Evolutionary conservation across 2,113 vertebrate species (phyloP).

Genomic region (Agelaius tricolor): DNA sequence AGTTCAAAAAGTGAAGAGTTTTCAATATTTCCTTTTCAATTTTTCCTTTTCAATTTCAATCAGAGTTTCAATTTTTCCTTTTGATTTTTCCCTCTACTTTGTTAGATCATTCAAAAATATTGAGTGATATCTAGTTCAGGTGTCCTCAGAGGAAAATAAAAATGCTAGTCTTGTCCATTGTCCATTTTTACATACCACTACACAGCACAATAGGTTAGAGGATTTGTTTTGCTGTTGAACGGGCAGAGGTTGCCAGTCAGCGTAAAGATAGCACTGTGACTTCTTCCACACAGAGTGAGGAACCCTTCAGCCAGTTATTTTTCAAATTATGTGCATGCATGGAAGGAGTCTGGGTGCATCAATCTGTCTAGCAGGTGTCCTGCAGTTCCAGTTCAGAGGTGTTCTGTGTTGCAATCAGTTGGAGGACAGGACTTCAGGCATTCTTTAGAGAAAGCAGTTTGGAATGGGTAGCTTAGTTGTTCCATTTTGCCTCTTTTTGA

Average conservation of each 20-base stretch:
- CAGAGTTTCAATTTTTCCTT: not conserved
- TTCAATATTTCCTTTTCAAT: not conserved
- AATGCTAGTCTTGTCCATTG: not conserved
- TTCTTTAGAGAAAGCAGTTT: not conserved
- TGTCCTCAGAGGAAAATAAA: not conserved
- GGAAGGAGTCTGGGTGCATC: not conserved
- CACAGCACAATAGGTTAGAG: not conserved
- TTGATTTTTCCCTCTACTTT: not conserved
- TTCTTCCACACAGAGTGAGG: not conserved
- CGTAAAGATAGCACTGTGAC: not conserved
- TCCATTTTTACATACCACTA: not conserved
- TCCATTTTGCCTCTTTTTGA: not conserved
- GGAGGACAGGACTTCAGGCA: not conserved
- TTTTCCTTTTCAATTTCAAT: not conserved
- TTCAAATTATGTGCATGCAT: not conserved
- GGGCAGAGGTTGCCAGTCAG: not conserved
- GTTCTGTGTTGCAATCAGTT: not conserved
- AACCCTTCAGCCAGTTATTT: not conserved
- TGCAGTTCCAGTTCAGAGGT: not conserved
- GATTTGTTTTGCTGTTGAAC: not conserved
- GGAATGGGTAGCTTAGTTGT: not conserved
- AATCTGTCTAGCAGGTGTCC: not conserved
- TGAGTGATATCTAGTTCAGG: not conserved
- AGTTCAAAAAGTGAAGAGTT: not conserved
- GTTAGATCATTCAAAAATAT: not conserved